These are phyloP conservation scores for Mesopsocus fuscifrons DNA, from an alignment of 2,888 invertebrate genomes.

Conservation along the genomic window DNA sequence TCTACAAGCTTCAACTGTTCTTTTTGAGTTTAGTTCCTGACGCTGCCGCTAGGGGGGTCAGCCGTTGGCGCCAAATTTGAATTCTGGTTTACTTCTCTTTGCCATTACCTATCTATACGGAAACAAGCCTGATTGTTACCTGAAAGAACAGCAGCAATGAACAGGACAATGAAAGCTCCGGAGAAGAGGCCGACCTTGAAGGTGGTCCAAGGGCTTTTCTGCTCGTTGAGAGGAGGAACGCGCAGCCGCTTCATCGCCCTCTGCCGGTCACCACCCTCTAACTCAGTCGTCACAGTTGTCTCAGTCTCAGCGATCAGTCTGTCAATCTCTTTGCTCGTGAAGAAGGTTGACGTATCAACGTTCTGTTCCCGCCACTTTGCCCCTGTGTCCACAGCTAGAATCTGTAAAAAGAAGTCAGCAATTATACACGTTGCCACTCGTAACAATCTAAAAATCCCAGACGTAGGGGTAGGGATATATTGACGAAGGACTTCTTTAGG, in stretches of 20 bases:
- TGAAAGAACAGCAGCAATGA: conserved; percentile 49
- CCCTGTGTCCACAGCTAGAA: conserved; percentile 48
- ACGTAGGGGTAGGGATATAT: background rate
- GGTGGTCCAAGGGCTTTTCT: conserved; percentile 63
- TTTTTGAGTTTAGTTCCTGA: no score
- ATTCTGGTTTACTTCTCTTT: no score
- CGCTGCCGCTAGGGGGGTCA: no score
- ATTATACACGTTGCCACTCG: background rate
- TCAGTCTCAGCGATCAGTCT: conserved; percentile 67
- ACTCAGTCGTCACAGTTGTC: conserved; percentile 41
- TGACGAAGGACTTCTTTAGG: no score
- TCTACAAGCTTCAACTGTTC: no score
- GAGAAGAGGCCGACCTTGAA: conserved; percentile 71
- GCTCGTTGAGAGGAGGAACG: conserved; percentile 71
- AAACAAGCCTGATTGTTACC: no score
- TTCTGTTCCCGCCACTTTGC: conserved; percentile 56
- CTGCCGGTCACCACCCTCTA: conserved; percentile 61
- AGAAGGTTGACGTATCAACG: conserved; percentile 68
- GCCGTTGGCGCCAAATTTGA: no score
- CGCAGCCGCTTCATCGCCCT: conserved; percentile 73
- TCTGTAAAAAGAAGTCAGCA: conserved; percentile 26
- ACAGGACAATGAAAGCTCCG: conserved; percentile 58
- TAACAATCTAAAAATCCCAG: background rate
- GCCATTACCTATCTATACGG: no score
- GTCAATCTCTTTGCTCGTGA: conserved; percentile 69